These are phyloP conservation scores for Engraulis encrasicolus DNA, from an alignment of 2,113 vertebrate species.

Conservation along the genomic window DNA sequence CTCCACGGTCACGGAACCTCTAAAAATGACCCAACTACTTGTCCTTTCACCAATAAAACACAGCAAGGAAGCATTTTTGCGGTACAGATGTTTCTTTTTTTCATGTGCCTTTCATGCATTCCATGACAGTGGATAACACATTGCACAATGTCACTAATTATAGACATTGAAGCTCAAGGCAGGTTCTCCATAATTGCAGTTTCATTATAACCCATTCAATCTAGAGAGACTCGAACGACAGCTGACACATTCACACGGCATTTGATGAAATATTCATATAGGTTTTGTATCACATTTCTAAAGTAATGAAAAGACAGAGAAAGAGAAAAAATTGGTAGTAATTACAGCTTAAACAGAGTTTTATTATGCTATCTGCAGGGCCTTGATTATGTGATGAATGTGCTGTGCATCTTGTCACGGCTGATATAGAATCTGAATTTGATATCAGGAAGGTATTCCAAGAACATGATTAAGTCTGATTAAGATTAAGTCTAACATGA, in stretches of 20 bases:
- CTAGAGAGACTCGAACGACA: not conserved
- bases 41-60: no score
- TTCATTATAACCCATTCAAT: constrained; percentile 15
- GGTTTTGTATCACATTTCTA: not conserved
- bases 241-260: not conserved
- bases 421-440: not conserved
- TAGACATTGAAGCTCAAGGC: not conserved
- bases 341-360: not conserved
- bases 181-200: not conserved
- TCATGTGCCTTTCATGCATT: no score
- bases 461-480: no score
- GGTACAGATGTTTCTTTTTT: no score
- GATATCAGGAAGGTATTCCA: no score
- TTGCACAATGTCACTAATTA: constrained; percentile 9
- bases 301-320: not conserved
- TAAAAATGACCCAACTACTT: no score
- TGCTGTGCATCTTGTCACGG: not conserved
- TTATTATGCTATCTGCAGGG: not conserved
- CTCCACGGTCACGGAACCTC: no score
- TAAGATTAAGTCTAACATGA: no score
- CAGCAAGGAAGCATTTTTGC: not conserved
- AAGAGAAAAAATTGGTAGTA: not conserved
- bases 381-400: not conserved
- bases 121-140: not conserved
- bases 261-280: not conserved